These are phyloP conservation scores for Agrilus planipennis DNA, from an alignment of 1,140 invertebrate genomes.

Conservation along the genomic window DNA sequence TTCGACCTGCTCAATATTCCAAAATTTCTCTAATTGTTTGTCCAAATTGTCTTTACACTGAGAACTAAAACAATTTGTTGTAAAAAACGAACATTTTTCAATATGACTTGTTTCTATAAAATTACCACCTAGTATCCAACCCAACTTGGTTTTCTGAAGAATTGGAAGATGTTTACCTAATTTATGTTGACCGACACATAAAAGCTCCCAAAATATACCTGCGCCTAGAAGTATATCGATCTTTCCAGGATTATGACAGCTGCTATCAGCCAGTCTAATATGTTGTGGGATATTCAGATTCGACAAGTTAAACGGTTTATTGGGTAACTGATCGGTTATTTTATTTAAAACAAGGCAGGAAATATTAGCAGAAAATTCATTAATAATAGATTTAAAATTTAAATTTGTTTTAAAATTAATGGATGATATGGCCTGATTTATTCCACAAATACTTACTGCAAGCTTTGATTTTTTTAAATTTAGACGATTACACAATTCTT, in stretches of 20 bases:
- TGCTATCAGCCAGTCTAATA: slow-evolving; percentile 18
- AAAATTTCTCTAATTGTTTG: slow-evolving; percentile 16
- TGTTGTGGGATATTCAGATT: slow-evolving; percentile 4
- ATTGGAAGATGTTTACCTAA: slow-evolving; percentile 10
- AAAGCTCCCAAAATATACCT: slow-evolving; percentile 22
- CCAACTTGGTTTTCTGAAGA: slow-evolving; percentile 18
- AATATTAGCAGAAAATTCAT: neutral
- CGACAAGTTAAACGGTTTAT: neutral
- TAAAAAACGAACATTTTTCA: neutral
- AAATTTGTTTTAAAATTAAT: neutral
- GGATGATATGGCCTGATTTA: neutral
- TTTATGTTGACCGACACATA: slow-evolving; percentile 17
- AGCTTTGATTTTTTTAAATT: slow-evolving; percentile 1
- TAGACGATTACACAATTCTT: slow-evolving; percentile 1
- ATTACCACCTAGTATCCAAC: slow-evolving; percentile 12
- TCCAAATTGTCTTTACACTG: slow-evolving; percentile 4
- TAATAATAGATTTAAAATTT: slow-evolving; percentile 1
- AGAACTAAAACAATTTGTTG: neutral
- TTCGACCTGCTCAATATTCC: slow-evolving; percentile 26
- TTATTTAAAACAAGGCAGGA: neutral
- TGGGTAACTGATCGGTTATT: neutral
- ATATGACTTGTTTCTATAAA: slow-evolving; percentile 5
- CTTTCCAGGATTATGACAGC: slow-evolving; percentile 13
- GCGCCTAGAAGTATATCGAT: slow-evolving; percentile 24
- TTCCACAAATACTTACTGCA: neutral